These are phyloP conservation scores for Sphaeridia pumilis DNA, from an alignment of 2,888 invertebrate species.

Conservation along the genomic window DNA sequence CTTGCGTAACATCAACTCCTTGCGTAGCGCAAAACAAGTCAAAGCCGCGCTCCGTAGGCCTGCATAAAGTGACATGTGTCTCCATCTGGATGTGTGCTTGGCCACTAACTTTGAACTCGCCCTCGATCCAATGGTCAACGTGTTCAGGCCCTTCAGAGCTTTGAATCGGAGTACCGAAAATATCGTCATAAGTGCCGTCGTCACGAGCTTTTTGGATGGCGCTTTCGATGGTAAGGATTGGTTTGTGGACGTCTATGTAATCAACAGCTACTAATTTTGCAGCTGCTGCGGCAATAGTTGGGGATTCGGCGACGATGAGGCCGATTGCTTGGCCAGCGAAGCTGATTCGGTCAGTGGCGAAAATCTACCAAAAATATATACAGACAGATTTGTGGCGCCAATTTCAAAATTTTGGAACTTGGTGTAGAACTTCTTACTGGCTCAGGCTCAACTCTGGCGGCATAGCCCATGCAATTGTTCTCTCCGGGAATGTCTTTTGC, in stretches of 20 bases:
- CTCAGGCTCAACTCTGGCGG: not conserved
- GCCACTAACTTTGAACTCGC: constrained; percentile 42
- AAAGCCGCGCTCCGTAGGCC: constrained; percentile 59
- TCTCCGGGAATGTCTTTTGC: constrained; percentile 58
- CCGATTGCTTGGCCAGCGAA: constrained; percentile 41
- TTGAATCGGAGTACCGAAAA: not conserved
- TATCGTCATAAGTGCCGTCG: not conserved
- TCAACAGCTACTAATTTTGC: constrained; percentile 38
- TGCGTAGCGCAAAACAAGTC: constrained; percentile 55
- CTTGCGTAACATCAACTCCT: constrained; percentile 51
- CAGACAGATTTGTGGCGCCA: constrained; percentile 13
- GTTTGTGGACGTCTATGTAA: constrained; percentile 32
- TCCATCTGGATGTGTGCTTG: constrained; percentile 67
- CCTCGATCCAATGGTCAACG: constrained; percentile 45
- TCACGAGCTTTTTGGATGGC: constrained; percentile 11
- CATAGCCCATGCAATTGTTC: constrained; percentile 44
- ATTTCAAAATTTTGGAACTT: constrained; percentile 19
- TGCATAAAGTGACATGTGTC: constrained; percentile 52
- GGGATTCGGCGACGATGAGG: constrained; percentile 39
- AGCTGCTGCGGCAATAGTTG: constrained; percentile 37
- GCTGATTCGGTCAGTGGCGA: constrained; percentile 37
- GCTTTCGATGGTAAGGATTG: constrained; percentile 22
- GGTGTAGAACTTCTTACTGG: too few relatives aligned
- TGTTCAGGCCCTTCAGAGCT: constrained; percentile 39
- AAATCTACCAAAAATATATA: constrained; percentile 36